phyloP scores from a whole-genome alignment of 2,113 vertebrate genomes.

The Tupaia chinensis region DNA sequence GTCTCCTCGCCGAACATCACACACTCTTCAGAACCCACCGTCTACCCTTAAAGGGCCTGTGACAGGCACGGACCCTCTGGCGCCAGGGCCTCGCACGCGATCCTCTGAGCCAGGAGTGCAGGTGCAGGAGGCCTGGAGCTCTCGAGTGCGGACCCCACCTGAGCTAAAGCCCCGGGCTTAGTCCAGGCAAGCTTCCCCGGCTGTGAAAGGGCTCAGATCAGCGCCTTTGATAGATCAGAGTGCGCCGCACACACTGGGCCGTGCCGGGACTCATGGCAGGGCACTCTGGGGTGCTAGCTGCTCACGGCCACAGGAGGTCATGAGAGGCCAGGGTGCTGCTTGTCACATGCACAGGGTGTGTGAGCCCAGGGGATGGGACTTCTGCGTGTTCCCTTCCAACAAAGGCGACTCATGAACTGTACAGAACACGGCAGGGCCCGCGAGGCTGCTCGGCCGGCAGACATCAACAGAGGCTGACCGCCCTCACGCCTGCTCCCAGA shows the following conservation, averaged over 20 bases:
- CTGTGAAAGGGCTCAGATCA: too few species aligned
- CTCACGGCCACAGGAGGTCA: too few species aligned
- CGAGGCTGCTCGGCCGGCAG: background rate
- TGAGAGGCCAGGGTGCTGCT: background rate
- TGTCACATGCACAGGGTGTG: background rate
- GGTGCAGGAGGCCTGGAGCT: too few species aligned
- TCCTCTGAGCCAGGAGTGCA: too few species aligned
- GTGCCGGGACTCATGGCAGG: background rate
- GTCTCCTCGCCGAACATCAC: background rate
- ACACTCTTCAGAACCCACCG: background rate
- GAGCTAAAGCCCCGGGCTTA: too few species aligned
- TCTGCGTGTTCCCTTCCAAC: background rate
- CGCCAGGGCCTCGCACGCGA: too few species aligned
- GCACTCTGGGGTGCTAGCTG: background rate
- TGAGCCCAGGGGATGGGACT: background rate
- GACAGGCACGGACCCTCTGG: background rate
- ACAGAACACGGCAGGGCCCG: background rate
- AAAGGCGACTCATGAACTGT: constrained; percentile 20
- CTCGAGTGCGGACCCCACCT: too few species aligned
- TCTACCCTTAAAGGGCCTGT: background rate
- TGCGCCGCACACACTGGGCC: background rate
- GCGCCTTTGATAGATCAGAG: too few species aligned
- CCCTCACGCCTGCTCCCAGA: too few species aligned
- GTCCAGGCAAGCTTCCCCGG: too few species aligned
- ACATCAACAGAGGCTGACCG: background rate